phyloP scores from a whole-genome alignment of 2,888 invertebrate genomes.

The Vannuccia rotundouncinata region DNA sequence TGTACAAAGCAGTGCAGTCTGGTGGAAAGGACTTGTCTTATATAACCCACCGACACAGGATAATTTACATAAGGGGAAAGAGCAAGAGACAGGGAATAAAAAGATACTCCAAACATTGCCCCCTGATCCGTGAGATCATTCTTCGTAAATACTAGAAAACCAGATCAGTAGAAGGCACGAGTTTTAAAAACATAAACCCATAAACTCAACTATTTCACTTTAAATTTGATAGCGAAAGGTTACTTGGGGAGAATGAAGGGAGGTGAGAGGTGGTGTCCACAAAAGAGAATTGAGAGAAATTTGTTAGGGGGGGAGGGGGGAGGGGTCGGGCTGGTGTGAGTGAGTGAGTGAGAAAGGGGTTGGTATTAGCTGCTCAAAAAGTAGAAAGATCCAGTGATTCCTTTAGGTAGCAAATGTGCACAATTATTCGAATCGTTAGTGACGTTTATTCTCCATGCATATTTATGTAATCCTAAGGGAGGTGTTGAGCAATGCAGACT shows the following conservation, averaged over 20 bases:
- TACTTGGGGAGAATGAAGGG: background rate
- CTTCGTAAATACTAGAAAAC: background rate
- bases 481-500: too few species aligned
- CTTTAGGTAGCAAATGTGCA: background rate
- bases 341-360: too few species aligned
- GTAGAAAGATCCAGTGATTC: background rate
- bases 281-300: background rate
- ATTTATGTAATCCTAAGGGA: background rate
- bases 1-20: background rate
- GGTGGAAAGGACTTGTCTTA: too few species aligned
- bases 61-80: too few species aligned
- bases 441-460: background rate
- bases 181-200: too few species aligned
- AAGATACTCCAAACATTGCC: background rate
- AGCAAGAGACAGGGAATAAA: constrained; percentile 10
- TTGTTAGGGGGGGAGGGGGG: background rate
- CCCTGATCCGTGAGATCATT: background rate
- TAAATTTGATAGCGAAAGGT: too few species aligned
- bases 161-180: background rate
- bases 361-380: too few species aligned
- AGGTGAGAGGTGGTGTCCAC: too few species aligned
- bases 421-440: background rate
- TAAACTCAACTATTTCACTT: background rate
- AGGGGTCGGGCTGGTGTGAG: background rate
- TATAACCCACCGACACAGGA: too few species aligned